Base-by-base conservation (phyloP, 1,140 invertebrate genomes). In the Gryon sp. region DNA sequence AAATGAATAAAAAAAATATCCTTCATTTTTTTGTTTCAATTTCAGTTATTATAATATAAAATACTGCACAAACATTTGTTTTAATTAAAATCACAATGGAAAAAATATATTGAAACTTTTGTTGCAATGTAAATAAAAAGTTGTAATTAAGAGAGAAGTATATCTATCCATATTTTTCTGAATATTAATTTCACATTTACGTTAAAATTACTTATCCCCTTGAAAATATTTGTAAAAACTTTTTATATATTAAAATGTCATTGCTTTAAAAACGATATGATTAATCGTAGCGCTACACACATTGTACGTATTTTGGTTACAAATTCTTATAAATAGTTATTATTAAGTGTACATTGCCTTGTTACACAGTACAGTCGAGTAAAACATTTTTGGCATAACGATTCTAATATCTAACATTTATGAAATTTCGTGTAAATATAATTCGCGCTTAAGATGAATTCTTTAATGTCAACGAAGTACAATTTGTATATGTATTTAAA, bases 171-270 rank as follows among this genome's bases (percentile, higher is more conserved):
- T 52, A 50, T 63, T 11, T 50, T 12, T 66, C 12, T 53, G 43
- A 41, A 18, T 26, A 55, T 24, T 53, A 8, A 32, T 43, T 52
- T 32, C 46, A 41, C 46, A 36, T 55, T 45, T 45, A 66, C 38
- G 36, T 55, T 41, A 12, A 36, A 53, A 45, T 50, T 32, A 18
- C 11, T 34, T 14, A 19, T 19, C 55, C 9, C 14, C 22, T 55
- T 66, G 4, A 66, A 66, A 66, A 55, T 66, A 66, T 66, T 11
- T 66, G 55, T 66, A 43, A 45, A 60, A 45, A 66, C 48, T 45
- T 66, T 7, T 53, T 52, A 52, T 34, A 53, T 40, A 40, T 40
- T 66, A 34, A 22, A 52, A 43, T 63, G 4, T 63, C 59, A 38
- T 65, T 43, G 48, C 14, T 41, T 65, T 30, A 52, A 32, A 32